Evolutionary conservation across 2,113 vertebrate species (phyloP).

Genomic region (Cavia aperea): DNA sequence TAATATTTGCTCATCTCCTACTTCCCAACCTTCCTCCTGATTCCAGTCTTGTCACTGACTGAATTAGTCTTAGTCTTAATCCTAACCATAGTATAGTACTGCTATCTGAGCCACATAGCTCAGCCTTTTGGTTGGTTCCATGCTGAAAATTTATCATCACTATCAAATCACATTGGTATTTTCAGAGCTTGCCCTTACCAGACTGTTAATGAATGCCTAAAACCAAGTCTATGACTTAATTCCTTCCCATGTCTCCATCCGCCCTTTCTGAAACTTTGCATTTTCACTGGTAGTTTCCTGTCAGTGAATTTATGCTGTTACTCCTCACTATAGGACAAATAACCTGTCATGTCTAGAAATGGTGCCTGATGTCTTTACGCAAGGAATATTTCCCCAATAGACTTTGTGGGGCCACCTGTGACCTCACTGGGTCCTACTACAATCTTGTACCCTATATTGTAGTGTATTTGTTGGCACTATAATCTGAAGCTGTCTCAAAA

Average conservation of each 20-base stretch:
- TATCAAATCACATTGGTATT: background rate
- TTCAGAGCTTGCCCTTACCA: background rate
- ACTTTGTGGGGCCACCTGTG: background rate
- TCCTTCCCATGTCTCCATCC: background rate
- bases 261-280: background rate
- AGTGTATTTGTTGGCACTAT: background rate
- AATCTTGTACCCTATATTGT: background rate
- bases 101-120: background rate
- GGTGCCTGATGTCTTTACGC: background rate
- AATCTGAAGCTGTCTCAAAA: conserved; percentile 14
- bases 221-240: background rate
- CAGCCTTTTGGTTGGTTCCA: background rate
- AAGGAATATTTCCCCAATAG: background rate
- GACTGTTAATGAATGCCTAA: background rate
- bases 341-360: conserved; percentile 2
- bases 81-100: background rate
- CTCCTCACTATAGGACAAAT: conserved; percentile 3
- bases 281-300: background rate
- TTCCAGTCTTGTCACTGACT: background rate
- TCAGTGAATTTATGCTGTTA: background rate
- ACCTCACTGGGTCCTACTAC: background rate
- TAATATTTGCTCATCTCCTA: background rate
- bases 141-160: background rate
- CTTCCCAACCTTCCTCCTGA: background rate
- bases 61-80: background rate